Base-by-base conservation (phyloP, 2,113 vertebrate species). In the Azemiops feae region DNA sequence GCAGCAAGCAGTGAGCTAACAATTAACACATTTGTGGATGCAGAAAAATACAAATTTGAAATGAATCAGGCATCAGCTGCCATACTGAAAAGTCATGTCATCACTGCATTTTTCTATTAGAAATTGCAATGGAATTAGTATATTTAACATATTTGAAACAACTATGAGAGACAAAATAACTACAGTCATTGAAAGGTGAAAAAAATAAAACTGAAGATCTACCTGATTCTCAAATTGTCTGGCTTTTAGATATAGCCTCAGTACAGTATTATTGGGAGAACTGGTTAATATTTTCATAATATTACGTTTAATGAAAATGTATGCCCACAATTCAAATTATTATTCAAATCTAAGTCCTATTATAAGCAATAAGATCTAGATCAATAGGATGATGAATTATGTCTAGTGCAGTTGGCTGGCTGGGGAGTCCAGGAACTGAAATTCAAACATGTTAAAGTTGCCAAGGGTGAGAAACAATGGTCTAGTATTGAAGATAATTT, bases 1-100 rank as follows among this genome's bases (percentile, higher is more conserved):
- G 16, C 45, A 30, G 45, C 92, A 87, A 90, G 86, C 74, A 90
- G 89, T 93, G 81, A 90, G 14, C 30, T 27, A 90, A 90, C 43
- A 34, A 58, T 55, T 53, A 55, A 52, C 88, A 93, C n/a, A 64
- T 64, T 90, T 93, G 34, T 14, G 89, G 43, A 86, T 85, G 55
- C 54, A 60, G 55, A 47, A 93, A 90, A 90, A 87, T 90, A 53
- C n/a, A 39, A 43, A 74, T 89, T 88, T 88, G 60, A 74, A 88
- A 93, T 53, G 11, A 86, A 22, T 60, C 25, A 25, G 52, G 27
- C 45, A 93, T 60, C 88, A 90, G 45, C 54, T 93, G 92, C 69
- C 55, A 53, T 93, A 86, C 39, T 90, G 47, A 30, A 45, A 64
- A 89, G 43, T 86, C 50, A 52, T 87, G 54, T 50, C 7, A 50